Conservation (phyloP, 2,888 invertebrate genomes). For the Anagyrus pseudococci region DNA sequence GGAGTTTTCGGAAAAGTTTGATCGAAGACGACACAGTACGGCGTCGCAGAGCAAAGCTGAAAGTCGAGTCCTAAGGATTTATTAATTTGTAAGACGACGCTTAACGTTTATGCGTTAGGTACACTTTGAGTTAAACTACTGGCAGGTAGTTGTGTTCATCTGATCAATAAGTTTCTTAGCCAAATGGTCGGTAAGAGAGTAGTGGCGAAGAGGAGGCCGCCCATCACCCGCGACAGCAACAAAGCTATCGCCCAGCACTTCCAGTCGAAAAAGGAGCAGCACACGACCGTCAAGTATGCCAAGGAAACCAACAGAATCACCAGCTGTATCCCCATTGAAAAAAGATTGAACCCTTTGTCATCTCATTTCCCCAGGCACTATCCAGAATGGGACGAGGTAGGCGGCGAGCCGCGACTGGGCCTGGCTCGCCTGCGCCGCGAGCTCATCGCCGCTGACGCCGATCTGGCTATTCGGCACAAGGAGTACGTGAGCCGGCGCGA, state of each 20-base stretch:
- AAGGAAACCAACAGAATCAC: background rate
- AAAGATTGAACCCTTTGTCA: background rate
- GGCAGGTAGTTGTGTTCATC: too few relatives aligned
- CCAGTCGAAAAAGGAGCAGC: constrained; percentile 64
- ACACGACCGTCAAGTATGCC: constrained; percentile 64
- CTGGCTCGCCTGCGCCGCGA: constrained; percentile 66
- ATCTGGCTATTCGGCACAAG: constrained; percentile 62
- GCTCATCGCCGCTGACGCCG: constrained; percentile 64
- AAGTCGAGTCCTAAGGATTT: too few relatives aligned
- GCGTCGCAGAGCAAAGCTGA: too few relatives aligned
- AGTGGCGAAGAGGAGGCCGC: constrained; percentile 14
- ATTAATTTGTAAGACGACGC: too few relatives aligned
- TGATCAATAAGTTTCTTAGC: background rate
- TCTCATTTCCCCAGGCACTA: constrained; percentile 63
- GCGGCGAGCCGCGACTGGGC: constrained; percentile 66
- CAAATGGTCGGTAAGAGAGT: background rate
- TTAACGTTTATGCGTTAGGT: too few relatives aligned
- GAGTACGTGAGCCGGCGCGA: constrained; percentile 61
- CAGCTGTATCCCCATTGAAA: background rate
- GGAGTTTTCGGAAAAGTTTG: background rate
- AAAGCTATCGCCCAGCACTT: constrained; percentile 66
- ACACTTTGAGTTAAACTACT: too few relatives aligned
- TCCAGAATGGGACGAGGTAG: constrained; percentile 70
- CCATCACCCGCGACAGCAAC: constrained; percentile 55
- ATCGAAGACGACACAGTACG: background rate